Base-by-base conservation (phyloP, 2,888 invertebrate species). In the Ophioninae sp. region DNA sequence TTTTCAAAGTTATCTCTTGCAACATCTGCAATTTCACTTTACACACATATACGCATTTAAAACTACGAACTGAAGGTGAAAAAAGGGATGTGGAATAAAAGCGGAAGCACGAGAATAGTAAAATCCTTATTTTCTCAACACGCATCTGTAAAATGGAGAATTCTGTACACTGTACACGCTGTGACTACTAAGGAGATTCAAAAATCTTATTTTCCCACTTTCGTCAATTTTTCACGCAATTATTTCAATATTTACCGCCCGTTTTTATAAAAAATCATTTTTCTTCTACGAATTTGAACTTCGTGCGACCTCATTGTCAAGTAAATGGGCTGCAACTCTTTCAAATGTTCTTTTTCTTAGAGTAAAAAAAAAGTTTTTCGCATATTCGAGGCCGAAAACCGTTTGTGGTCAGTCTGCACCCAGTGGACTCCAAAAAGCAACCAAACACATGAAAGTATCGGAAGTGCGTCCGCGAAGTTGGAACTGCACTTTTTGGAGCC, bases 101-200 rank as follows among this genome's bases (percentile, higher is more conserved):
- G 72, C 44, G 69, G 83, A 82, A 80, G 84, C 80, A 64, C 86
- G 56, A 65, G 83, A 82, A 79, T 84, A 81, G 64, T 85, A 86
- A 67, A 61, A 82, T 75, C 62, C 39, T 72, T 75, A 74, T 85
- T 82, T 50, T 74, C 76, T 83, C 77, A 82, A 57, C 37, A 17
- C 50, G 80, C 67, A 85, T 81, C 69, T 21, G 85, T 81, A 70
- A 87, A 87, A 84, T 85, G 87, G 81, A 87, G 86, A 88, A 86
- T 87, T 87, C 85, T 89, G 86, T 90, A 89, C 88, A 89, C 87
- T 88, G 88, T 89, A 89, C 88, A 89, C 69, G 69, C 37, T 17
- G 50, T 79, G 68, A 73, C 79, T 83, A 85, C 84, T 57, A 67
- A 70, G 80, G 85, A 83, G 68, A 80, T 84, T 87, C 86, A 81